A percentile compares a stretch with the other conserved stretches of the same genome.
phyloP scores from a whole-genome alignment of 2,113 vertebrate genomes.

The Hystrix cristata region DNA sequence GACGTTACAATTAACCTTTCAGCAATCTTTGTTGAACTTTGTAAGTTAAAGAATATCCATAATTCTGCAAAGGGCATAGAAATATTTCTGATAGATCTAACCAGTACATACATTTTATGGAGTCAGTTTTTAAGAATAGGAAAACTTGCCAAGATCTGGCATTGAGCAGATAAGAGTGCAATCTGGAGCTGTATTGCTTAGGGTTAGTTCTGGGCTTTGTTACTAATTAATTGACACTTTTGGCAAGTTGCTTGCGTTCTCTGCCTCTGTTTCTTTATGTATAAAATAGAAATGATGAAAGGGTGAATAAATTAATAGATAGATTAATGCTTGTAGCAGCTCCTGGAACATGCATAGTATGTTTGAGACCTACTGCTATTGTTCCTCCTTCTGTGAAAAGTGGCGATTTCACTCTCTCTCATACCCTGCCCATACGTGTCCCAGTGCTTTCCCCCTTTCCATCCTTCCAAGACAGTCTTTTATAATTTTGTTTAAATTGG shows the following conservation, averaged over 20 bases:
- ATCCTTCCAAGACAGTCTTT: neutral
- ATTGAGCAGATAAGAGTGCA: neutral
- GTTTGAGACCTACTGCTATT: neutral
- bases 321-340: neutral
- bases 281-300: neutral
- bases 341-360: neutral
- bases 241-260: neutral
- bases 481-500: neutral
- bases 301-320: neutral
- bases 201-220: neutral
- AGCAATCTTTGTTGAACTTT: conserved; percentile 23
- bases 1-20: neutral
- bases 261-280: neutral
- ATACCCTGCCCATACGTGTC: neutral
- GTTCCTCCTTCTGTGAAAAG: neutral
- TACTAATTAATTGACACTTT: neutral
- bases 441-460: neutral
- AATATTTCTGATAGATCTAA: neutral
- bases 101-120: neutral
- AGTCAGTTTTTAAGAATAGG: neutral
- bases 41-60: neutral
- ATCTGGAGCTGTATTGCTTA: neutral
- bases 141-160: neutral
- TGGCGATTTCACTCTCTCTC: neutral
- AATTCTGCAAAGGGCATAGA: neutral